Base-by-base conservation (phyloP, 2,113 vertebrate species). In the human region DNA sequence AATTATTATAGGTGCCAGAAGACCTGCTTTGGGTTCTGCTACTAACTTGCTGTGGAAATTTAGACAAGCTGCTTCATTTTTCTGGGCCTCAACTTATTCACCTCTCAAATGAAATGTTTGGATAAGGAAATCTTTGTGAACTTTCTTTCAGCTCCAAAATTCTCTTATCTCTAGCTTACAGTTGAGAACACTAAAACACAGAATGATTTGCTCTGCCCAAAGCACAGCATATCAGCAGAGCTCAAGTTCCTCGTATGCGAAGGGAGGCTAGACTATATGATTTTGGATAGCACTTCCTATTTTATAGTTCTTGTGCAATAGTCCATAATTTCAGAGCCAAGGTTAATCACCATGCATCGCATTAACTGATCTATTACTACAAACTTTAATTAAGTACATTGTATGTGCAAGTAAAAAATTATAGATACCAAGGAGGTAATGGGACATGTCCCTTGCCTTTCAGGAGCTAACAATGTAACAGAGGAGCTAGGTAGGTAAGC, bases 111-210 rank as follows among this genome's bases (percentile, higher is more conserved):
- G 35, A 94, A 91, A 38, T 96, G 83, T 57, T 89, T 85, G 61
- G 72, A 64, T 35, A 27, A 93, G 38, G 45, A 52, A 72, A 91
- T 4, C 7, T 73, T 84, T 70, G n/a, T 55, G 40, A 89, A 76
- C 32, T 52, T 85, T 50, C n/a, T 76, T 82, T 93, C 68, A 93
- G 50, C 32, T 90, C 79, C 73, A 66, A 90, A 85, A 93, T 85
- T 85, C 18, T 93, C 57, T 55, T 59, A 18, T 93, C 57, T 55
- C 50, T 55, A 89, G 50, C 25, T 79, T 72, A 70, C 16, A 57
- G 6, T 59, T 81, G 83, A 22, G 22, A 84, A 84, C 72, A 61
- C 22, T 59, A 23, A 95, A 78, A 78, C 14, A 78, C 6, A 88
- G 11, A 79, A 55, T 52, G 11, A 88, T 35, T 59, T 90, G 35